A percentile compares a stretch with the other conserved stretches of the same genome.
phyloP scores from a whole-genome alignment of 2,888 invertebrate genomes.

The Andricus quercusramuli region DNA sequence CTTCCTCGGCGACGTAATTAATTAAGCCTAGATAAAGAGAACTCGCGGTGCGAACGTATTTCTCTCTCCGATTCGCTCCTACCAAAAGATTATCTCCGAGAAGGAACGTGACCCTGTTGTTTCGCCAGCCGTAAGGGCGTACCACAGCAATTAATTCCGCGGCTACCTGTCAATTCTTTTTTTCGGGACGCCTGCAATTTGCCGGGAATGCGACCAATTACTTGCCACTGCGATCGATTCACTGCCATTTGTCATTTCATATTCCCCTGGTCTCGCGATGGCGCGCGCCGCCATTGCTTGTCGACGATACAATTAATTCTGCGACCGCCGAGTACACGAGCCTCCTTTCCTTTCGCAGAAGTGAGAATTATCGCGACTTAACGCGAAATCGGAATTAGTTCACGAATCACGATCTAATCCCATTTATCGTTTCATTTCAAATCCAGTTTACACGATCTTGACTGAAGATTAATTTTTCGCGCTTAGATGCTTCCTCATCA shows the following conservation, averaged over 20 bases:
- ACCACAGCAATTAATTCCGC: conserved; percentile 50
- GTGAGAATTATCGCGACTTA: neutral
- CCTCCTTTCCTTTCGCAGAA: conserved; percentile 18
- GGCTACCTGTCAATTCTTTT: conserved; percentile 51
- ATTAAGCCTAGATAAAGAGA: conserved; percentile 52
- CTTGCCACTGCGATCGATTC: conserved; percentile 48
- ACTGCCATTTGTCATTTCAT: conserved; percentile 44
- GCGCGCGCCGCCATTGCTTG: conserved; percentile 20
- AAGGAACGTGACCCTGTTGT: conserved; percentile 45
- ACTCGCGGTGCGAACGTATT: conserved; percentile 44
- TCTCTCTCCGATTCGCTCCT: conserved; percentile 43
- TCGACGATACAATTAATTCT: conserved; percentile 38
- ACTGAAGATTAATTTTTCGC: neutral
- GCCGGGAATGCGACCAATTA: conserved; percentile 53
- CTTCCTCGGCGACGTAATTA: conserved; percentile 51
- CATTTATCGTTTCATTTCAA: neutral
- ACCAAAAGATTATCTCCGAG: conserved; percentile 44
- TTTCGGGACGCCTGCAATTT: conserved; percentile 47
- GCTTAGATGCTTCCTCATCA: neutral
- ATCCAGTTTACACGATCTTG: neutral
- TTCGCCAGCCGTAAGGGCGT: conserved; percentile 9
- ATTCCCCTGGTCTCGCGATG: conserved; percentile 26
- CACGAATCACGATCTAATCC: neutral
- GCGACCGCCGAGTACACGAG: neutral
- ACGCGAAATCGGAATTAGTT: neutral